Percentiles rank a stretch among this genome's conserved stretches.
Evolutionary conservation across 2,797 vertebrate species (phyloP).

Genomic region (Pseudochromis fuscus): DNA sequence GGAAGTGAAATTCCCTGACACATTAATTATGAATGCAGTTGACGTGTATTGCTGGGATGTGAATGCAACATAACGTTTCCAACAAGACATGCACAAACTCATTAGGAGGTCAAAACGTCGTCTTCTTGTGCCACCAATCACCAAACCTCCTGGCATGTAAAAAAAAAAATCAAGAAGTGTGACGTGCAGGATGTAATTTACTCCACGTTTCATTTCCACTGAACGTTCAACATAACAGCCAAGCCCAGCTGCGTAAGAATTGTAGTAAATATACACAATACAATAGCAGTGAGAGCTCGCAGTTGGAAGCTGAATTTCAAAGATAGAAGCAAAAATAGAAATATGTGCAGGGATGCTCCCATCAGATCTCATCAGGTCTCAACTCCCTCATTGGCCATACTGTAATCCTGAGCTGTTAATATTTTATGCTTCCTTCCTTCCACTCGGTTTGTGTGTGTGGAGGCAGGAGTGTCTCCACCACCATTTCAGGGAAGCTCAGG

Average conservation of each 20-base stretch:
- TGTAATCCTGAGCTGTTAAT: slow-evolving; percentile 74
- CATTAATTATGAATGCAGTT: slow-evolving; percentile 59
- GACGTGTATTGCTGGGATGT: slow-evolving; percentile 33
- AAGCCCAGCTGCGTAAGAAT: slow-evolving; percentile 15
- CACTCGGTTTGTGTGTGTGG: slow-evolving; percentile 34
- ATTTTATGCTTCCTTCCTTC: slow-evolving; percentile 74
- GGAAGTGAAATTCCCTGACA: slow-evolving; percentile 38
- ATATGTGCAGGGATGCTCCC: slow-evolving; percentile 50
- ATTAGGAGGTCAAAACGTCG: neutral
- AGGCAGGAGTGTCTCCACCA: slow-evolving; percentile 65
- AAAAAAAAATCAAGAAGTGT: slow-evolving; percentile 2
- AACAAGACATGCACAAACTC: slow-evolving; percentile 2
- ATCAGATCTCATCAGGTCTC: slow-evolving; percentile 71
- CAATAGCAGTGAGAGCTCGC: slow-evolving; percentile 10
- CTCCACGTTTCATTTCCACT: neutral
- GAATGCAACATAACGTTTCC: slow-evolving; percentile 22
- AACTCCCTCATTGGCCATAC: slow-evolving; percentile 59
- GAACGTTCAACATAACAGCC: slow-evolving; percentile 8
- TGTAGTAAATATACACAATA: slow-evolving; percentile 8
- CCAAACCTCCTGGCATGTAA: slow-evolving; percentile 12
- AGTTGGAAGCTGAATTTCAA: slow-evolving; percentile 46
- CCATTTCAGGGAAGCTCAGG: slow-evolving; percentile 59
- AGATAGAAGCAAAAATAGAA: slow-evolving; percentile 66
- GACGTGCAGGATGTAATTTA: neutral
- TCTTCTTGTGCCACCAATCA: slow-evolving; percentile 1